A percentile compares a stretch with the other conserved stretches of the same genome.
phyloP scores from a whole-genome alignment of 2,113 vertebrate genomes.

The Solea senegalensis region DNA sequence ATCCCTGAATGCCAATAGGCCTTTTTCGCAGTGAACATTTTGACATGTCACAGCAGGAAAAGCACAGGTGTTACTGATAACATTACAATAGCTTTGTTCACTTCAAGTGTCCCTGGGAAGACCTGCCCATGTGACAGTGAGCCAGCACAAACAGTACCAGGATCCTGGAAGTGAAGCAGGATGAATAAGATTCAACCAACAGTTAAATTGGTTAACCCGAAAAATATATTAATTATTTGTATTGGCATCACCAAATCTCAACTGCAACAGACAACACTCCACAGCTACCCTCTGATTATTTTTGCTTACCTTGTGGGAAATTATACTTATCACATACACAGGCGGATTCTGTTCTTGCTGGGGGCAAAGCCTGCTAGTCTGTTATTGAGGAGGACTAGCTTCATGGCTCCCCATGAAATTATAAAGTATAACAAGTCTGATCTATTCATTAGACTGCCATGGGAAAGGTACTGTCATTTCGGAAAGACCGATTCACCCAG shows the following conservation, averaged over 20 bases:
- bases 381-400: conserved; percentile 36
- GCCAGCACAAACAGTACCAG: not conserved
- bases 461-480: conserved; percentile 45
- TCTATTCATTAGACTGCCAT: conserved; percentile 44
- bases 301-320: conserved; percentile 29
- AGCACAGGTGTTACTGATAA: conserved; percentile 9
- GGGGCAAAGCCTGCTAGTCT: conserved; percentile 30
- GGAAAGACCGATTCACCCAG: conserved; percentile 12
- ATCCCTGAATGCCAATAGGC: not conserved
- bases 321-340: conserved; percentile 29
- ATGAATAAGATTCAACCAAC: not conserved
- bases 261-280: not conserved
- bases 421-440: conserved; percentile 61
- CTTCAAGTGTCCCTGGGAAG: not conserved
- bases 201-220: too few relatives aligned
- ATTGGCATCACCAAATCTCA: too few relatives aligned
- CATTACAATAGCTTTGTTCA: not conserved
- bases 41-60: not conserved
- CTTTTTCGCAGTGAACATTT: not conserved
- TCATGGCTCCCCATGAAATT: conserved; percentile 54
- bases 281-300: conserved; percentile 26
- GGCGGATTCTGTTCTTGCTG: conserved; percentile 29
- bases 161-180: not conserved
- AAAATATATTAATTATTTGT: too few relatives aligned
- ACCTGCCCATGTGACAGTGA: not conserved